phyloP scores from a whole-genome alignment of 2,113 vertebrate species.

The Mastomys coucha region DNA sequence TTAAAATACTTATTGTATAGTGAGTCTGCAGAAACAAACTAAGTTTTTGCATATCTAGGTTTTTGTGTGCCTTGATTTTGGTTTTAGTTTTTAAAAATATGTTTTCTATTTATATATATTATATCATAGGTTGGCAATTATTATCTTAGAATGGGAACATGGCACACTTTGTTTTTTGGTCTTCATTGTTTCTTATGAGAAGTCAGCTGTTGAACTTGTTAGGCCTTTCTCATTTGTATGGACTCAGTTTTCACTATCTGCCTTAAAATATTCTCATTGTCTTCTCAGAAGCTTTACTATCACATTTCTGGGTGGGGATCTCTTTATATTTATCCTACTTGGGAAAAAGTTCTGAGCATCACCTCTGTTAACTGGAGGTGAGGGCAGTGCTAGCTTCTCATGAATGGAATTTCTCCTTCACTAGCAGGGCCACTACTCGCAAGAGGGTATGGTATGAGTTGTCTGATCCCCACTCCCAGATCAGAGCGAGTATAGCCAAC shows the following conservation, averaged over 20 bases:
- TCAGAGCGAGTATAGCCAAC: background rate
- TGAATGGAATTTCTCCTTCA: background rate
- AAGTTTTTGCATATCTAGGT: background rate
- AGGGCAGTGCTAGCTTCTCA: background rate
- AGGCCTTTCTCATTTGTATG: background rate
- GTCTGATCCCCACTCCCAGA: background rate
- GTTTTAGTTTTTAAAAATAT: background rate
- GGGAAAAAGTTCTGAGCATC: background rate
- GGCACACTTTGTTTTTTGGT: background rate
- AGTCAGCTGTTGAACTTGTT: background rate
- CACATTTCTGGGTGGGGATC: background rate
- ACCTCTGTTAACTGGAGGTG: background rate
- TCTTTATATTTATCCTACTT: background rate
- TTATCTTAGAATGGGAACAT: background rate
- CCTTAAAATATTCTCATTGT: background rate
- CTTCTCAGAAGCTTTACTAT: background rate
- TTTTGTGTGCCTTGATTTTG: background rate
- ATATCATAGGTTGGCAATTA: background rate
- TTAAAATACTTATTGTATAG: background rate
- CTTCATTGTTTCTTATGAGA: background rate
- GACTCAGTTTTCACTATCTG: background rate
- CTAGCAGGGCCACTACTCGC: background rate
- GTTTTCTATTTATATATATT: background rate
- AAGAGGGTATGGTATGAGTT: background rate
- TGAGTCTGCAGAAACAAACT: background rate